Evolutionary conservation across 2,888 invertebrate species (phyloP).

Genomic region (Lordiphosa fenestrarum): DNA sequence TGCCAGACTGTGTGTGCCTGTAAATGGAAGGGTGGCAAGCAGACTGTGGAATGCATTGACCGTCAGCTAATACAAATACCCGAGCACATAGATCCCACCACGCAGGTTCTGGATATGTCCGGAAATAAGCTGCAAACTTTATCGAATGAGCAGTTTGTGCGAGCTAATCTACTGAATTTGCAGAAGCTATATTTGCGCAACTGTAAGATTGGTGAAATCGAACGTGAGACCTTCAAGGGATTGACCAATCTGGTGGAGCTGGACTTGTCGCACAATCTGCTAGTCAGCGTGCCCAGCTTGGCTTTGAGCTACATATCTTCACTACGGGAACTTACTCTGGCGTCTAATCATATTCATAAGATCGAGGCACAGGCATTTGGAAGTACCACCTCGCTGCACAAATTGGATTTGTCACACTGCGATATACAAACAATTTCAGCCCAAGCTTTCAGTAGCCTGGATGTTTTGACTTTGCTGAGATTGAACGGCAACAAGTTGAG

Average conservation of each 20-base stretch:
- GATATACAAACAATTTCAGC: constrained; percentile 89
- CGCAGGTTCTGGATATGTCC: constrained; percentile 94
- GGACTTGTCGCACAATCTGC: constrained; percentile 91
- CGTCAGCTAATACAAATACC: constrained; percentile 91
- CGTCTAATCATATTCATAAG: constrained; percentile 90
- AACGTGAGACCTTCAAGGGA: constrained; percentile 90
- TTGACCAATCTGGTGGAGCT: constrained; percentile 94
- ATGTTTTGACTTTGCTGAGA: constrained; percentile 88
- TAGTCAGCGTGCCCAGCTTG: constrained; percentile 89
- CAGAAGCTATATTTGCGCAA: constrained; percentile 92
- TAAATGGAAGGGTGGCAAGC: constrained; percentile 97
- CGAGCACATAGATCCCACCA: constrained; percentile 91
- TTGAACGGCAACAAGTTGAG: constrained; percentile 90
- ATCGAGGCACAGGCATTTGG: constrained; percentile 88
- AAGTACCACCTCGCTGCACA: constrained; percentile 88
- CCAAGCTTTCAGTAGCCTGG: constrained; percentile 88
- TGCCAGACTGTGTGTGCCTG: constrained; percentile 89
- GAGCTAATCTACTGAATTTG: constrained; percentile 90
- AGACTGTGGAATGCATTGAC: constrained; percentile 94
- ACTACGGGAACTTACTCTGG: constrained; percentile 89
- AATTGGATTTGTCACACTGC: constrained; percentile 91
- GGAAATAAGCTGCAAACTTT: constrained; percentile 92
- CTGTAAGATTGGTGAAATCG: constrained; percentile 92
- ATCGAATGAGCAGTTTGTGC: constrained; percentile 90
- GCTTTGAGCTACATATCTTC: constrained; percentile 91